Conservation (phyloP, 2,888 invertebrate species). For the Rutpela maculata region DNA sequence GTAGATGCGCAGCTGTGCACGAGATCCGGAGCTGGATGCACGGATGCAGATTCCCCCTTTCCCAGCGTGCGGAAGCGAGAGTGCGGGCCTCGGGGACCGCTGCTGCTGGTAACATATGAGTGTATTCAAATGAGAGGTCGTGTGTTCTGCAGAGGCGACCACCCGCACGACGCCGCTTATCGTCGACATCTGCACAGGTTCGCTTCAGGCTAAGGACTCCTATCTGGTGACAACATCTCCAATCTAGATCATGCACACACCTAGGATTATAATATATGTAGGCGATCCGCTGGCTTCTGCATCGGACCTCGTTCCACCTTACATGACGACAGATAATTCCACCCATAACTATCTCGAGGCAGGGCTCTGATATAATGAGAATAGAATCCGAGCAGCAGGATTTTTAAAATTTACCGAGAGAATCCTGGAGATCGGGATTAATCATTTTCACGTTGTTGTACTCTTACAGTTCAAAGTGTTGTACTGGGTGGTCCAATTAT, state of each 20-base stretch:
- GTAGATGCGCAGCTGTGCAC: background rate
- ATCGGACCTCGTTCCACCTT: conserved; percentile 40
- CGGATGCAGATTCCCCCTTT: conserved; percentile 67
- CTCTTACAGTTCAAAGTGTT: too few species aligned
- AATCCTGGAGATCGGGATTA: background rate
- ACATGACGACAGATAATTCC: conserved; percentile 34
- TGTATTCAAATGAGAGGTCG: conserved; percentile 73
- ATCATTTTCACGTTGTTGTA: background rate
- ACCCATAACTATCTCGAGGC: conserved; percentile 44
- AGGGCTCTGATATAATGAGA: conserved; percentile 31
- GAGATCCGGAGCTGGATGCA: conserved; percentile 48
- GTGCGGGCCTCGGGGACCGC: conserved; percentile 45
- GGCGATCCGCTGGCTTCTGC: conserved; percentile 52
- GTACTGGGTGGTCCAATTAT: too few species aligned
- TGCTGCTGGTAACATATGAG: conserved; percentile 68
- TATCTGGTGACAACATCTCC: conserved; percentile 75
- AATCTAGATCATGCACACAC: conserved; percentile 74
- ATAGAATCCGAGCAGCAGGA: background rate
- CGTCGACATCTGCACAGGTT: conserved; percentile 68
- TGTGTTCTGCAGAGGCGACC: conserved; percentile 68
- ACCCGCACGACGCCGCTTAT: conserved; percentile 71
- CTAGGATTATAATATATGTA: conserved; percentile 70
- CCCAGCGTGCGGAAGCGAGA: conserved; percentile 58
- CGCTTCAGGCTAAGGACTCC: conserved; percentile 60
- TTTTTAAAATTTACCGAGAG: background rate